A percentile compares a stretch with the other conserved stretches of the same genome.
Evolutionary conservation across 2,888 invertebrate genomes (phyloP).

Genomic region (Charanyca ferruginea): DNA sequence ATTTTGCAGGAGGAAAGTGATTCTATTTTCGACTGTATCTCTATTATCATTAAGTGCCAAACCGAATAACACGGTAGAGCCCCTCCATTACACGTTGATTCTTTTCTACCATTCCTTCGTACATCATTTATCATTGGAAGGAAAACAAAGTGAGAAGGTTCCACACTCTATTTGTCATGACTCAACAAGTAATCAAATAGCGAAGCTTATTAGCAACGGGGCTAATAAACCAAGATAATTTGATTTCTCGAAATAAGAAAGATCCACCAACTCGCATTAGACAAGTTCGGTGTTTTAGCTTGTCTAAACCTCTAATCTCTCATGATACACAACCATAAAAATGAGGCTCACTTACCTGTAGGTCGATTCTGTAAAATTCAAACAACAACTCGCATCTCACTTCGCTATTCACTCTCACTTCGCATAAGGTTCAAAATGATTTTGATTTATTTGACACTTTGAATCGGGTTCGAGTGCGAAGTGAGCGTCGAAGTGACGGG

Average conservation of each 20-base stretch:
- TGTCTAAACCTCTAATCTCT: no score
- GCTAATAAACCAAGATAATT: slow-evolving; percentile 17
- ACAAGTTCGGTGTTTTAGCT: no score
- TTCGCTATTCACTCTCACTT: no score
- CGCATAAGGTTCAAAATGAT: no score
- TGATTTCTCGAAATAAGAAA: background rate
- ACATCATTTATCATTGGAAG: slow-evolving; percentile 42
- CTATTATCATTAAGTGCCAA: slow-evolving; percentile 11
- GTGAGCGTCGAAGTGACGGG: no score
- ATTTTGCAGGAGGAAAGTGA: background rate
- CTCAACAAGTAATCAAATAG: slow-evolving; percentile 33
- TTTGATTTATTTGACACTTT: no score
- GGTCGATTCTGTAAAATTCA: no score
- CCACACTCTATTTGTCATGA: slow-evolving; percentile 53
- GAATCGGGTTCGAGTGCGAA: no score
- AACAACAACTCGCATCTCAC: no score
- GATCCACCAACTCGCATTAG: no score
- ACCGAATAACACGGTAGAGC: background rate
- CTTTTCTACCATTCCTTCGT: background rate
- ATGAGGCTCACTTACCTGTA: no score
- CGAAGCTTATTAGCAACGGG: background rate
- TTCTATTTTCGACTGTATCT: slow-evolving; percentile 17
- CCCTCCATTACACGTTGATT: background rate
- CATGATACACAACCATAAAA: no score
- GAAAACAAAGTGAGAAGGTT: slow-evolving; percentile 34